Conservation (phyloP, 2,797 vertebrate genomes). For the Alcedo quadribrachys region DNA sequence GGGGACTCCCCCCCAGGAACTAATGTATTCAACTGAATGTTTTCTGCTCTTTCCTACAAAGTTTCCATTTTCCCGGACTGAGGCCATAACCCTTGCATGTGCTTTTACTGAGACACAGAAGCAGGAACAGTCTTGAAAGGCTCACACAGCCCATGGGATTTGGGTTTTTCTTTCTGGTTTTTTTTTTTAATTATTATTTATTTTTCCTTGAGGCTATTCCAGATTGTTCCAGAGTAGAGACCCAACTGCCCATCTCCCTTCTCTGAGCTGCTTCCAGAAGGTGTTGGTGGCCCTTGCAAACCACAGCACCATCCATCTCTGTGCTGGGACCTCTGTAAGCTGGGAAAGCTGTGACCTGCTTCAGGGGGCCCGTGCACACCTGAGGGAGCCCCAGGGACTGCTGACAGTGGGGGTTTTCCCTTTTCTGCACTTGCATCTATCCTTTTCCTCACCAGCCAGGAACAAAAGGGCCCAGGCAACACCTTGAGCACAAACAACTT, state of each 20-base stretch:
- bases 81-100: neutral
- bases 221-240: neutral
- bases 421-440: neutral
- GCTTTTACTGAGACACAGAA: neutral
- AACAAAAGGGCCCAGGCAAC: neutral
- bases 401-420: neutral
- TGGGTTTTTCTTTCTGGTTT: neutral
- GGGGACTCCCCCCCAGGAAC: neutral
- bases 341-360: neutral
- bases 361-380: accelerated
- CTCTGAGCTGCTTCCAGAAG: neutral
- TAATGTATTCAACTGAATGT: neutral
- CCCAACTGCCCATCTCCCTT: neutral
- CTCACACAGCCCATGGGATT: neutral
- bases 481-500: neutral
- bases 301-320: neutral
- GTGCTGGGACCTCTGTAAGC: neutral
- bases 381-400: neutral
- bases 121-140: neutral
- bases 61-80: neutral
- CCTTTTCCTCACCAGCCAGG: neutral
- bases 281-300: neutral
- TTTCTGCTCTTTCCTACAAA: neutral
- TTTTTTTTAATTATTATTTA: neutral
- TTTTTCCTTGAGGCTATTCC: neutral